Base-by-base conservation (phyloP, 37 sponge, comb jelly and placozoan genomes). In the Spongilla lacustris region DNA sequence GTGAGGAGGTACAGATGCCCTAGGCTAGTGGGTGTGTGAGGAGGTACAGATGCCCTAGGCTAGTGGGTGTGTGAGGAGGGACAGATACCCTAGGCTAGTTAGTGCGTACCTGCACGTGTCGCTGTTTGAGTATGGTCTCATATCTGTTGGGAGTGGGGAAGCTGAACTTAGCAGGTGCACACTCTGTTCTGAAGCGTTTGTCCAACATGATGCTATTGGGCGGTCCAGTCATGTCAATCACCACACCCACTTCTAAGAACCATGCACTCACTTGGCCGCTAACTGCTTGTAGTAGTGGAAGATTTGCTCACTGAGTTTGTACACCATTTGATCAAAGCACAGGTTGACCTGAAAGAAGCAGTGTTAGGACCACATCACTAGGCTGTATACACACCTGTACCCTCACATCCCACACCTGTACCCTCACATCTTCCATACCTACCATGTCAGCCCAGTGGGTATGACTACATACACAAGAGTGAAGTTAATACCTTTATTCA, bases 291-390 rank as follows among this genome's bases (percentile, higher is more conserved):
- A 96, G 85, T 98, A 94, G 36, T 86, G 80, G 73, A 96, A 96
- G 25, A 98, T 95, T 86, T 95, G 95, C 36, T 98, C 97, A 58
- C 95, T 95, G 12, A 98, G 82, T 37, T 98, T 98, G 92, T 95
- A 98, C 12, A 98, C 95, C 26, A 98, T 77, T 83, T 98, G 99
- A 79, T 98, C 99, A 75, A 98, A 98, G 82, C 93, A 93, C 33
- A 98, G 90, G 77, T 98, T 98, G 50, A 96, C 94, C 92, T 92
- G 85, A 17, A 75, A 58, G 17, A 0, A 67, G 14, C 21, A 81
- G 19, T 58, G 1, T 1, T 17, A 14, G 19, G 1, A 58, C 14
- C 58, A 58, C 58, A 58, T 17, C 19, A 6, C 1, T 17, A 58
- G 0, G 19, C 58, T 17, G 11, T 58, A 13, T 17, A 17, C 58